A percentile compares a stretch with the other conserved stretches of the same genome.
These are phyloP conservation scores for Noctua janthe DNA, from an alignment of 2,888 invertebrate species.

Conservation along the genomic window DNA sequence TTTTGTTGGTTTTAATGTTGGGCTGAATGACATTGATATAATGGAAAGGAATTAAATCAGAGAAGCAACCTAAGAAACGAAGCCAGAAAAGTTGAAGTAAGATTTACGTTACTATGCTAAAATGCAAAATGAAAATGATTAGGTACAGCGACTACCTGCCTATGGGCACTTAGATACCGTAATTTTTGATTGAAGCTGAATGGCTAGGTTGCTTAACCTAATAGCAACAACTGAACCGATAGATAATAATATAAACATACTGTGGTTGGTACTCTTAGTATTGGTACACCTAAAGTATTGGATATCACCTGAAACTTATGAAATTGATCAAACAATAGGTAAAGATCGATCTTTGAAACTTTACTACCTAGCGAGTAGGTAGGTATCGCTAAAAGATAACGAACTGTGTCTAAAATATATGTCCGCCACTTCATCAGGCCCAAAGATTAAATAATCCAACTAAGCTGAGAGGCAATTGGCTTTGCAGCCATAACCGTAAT, in stretches of 20 bases:
- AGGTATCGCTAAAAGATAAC: no score
- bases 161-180: background rate
- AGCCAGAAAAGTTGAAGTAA: background rate
- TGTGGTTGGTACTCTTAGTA: background rate
- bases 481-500: conserved; percentile 77
- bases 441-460: conserved; percentile 59
- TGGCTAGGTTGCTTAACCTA: conserved; percentile 1
- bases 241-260: background rate
- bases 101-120: background rate
- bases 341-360: conserved; percentile 1
- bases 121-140: background rate
- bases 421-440: conserved; percentile 57
- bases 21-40: conserved; percentile 21
- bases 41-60: background rate
- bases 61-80: background rate
- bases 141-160: background rate
- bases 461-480: conserved; percentile 74
- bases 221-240: background rate
- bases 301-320: conserved; percentile 4
- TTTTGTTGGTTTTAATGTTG: conserved; percentile 27
- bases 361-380: background rate
- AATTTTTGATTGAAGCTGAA: background rate
- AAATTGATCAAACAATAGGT: conserved; percentile 14
- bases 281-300: background rate
- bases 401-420: conserved; percentile 30